phyloP scores from a whole-genome alignment of 2,888 invertebrate genomes.

The Piscicola geometra region DNA sequence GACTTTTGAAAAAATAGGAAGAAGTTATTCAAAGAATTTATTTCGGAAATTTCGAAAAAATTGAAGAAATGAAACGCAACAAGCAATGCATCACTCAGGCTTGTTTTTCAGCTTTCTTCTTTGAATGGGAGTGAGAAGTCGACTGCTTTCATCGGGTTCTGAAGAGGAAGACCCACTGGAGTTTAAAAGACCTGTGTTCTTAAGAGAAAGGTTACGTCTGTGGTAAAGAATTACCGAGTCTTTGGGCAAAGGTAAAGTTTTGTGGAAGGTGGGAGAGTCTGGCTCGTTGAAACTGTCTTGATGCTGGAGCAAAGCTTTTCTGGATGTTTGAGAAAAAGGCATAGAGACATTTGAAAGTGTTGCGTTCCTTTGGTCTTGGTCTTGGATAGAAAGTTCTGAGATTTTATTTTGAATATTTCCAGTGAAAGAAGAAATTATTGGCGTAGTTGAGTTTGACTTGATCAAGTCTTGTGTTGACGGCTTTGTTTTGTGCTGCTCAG shows the following conservation, averaged over 20 bases:
- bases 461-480: not conserved
- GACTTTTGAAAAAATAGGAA: no score
- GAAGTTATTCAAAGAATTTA: no score
- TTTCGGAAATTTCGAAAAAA: no score
- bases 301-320: not conserved
- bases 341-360: no score
- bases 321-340: not conserved
- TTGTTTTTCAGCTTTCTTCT: not conserved
- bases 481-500: not conserved
- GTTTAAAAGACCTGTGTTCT: constrained; percentile 1
- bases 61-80: not conserved
- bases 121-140: constrained; percentile 4
- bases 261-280: constrained; percentile 36
- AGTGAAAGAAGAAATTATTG: no score
- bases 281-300: constrained; percentile 38
- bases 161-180: constrained; percentile 1
- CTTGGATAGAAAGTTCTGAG: no score
- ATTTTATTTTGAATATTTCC: no score
- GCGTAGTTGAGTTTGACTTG: not conserved
- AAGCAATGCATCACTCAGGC: not conserved
- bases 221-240: constrained; percentile 37
- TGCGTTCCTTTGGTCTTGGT: no score
- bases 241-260: constrained; percentile 37
- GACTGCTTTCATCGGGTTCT: not conserved
- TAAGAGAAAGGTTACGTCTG: constrained; percentile 14